Conservation (phyloP, 2,113 vertebrate species). For the Microtus ochrogaster region DNA sequence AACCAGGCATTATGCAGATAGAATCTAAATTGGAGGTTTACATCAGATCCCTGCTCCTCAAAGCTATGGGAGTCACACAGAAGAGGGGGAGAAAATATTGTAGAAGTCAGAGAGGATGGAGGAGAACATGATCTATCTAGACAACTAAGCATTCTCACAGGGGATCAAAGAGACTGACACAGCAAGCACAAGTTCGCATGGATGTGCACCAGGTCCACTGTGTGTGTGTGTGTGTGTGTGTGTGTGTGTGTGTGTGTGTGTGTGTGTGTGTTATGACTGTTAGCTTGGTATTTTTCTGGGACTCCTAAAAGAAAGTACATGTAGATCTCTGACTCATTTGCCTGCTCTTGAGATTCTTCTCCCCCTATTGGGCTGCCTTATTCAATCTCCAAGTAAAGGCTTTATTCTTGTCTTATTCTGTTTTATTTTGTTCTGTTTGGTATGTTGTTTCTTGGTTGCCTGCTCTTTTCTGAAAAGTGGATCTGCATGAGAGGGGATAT, state of each 20-base stretch:
- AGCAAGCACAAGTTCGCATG: background rate
- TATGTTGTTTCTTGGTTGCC: too few species aligned
- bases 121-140: background rate
- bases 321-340: background rate
- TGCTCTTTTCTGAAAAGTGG: too few species aligned
- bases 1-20: background rate
- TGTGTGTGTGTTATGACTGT: background rate
- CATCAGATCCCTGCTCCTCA: background rate
- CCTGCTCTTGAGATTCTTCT: background rate
- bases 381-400: background rate
- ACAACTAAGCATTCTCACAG: background rate
- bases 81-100: background rate
- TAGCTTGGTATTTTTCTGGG: background rate
- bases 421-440: too few species aligned
- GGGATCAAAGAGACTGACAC: background rate
- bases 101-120: background rate
- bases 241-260: background rate
- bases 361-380: background rate
- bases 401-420: background rate
- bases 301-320: background rate
- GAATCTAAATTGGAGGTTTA: background rate
- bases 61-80: background rate
- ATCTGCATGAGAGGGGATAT: background rate
- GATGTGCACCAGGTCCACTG: background rate
- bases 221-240: background rate